A percentile compares a stretch with the other conserved stretches of the same genome.
Evolutionary conservation across 23 tunicate species (phyloP).

Genomic region (Botrylloides violaceus): DNA sequence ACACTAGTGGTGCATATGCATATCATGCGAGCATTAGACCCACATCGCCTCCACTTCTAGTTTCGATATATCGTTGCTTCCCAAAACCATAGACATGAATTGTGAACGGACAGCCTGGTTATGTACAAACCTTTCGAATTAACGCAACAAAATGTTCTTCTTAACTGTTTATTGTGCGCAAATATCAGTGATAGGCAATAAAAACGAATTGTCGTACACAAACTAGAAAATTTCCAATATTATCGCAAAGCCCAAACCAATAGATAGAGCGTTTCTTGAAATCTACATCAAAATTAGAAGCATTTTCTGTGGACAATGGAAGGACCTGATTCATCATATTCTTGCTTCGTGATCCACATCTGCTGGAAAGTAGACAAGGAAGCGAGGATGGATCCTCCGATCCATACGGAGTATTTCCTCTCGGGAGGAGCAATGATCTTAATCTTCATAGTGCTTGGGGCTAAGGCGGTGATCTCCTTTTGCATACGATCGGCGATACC

Average conservation of each 20-base stretch:
- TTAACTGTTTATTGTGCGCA: neutral
- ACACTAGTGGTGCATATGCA: no score
- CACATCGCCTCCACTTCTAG: no score
- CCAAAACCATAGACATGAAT: no score
- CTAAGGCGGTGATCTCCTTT: constrained; percentile 91
- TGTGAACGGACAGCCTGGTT: no score
- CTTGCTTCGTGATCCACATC: constrained; percentile 1
- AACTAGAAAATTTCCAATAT: neutral
- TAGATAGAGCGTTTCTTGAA: neutral
- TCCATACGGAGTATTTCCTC: constrained; percentile 1
- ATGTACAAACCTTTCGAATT: no score
- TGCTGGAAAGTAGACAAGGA: constrained; percentile 84
- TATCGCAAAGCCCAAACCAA: neutral
- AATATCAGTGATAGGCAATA: neutral
- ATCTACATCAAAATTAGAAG: neutral
- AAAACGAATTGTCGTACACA: neutral
- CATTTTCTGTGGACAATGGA: constrained; percentile 3
- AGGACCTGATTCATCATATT: neutral
- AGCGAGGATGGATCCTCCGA: constrained; percentile 22
- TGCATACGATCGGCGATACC: constrained; percentile 96
- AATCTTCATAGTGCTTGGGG: constrained; percentile 91
- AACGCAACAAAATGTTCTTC: neutral
- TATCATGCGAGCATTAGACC: no score
- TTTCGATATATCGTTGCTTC: no score
- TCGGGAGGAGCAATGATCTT: constrained; percentile 80